Conservation (phyloP, 2,888 invertebrate species). For the Hirudinaria manillensis region DNA sequence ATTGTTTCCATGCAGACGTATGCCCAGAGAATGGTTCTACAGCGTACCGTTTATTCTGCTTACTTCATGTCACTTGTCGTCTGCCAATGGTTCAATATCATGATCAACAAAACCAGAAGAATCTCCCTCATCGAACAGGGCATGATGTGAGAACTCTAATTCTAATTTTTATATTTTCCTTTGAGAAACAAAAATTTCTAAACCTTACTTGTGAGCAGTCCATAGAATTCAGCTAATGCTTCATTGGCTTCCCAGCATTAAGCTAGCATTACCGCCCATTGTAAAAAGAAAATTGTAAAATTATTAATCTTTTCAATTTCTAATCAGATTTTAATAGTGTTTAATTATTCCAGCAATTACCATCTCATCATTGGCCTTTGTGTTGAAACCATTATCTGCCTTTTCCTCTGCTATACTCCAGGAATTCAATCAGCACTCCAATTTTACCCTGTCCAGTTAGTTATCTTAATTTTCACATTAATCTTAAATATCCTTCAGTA, state of each 20-base stretch:
- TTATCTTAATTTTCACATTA: neutral
- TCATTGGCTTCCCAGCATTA: too few species aligned
- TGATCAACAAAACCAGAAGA: slow-evolving; percentile 29
- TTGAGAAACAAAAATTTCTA: too few species aligned
- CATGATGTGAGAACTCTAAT: slow-evolving; percentile 20
- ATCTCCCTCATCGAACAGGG: slow-evolving; percentile 31
- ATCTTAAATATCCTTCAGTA: neutral
- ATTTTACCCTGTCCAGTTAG: slow-evolving; percentile 29
- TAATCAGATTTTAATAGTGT: too few species aligned
- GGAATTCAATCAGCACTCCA: slow-evolving; percentile 19
- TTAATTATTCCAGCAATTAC: slow-evolving; percentile 18
- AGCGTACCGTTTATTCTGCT: slow-evolving; percentile 27
- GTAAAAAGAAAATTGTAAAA: too few species aligned
- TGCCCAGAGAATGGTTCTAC: slow-evolving; percentile 26
- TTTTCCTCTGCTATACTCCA: slow-evolving; percentile 25
- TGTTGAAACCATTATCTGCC: slow-evolving; percentile 20
- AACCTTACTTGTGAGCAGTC: too few species aligned
- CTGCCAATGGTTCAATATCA: slow-evolving; percentile 30
- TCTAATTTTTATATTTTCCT: neutral
- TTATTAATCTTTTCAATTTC: too few species aligned
- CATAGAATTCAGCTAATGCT: too few species aligned
- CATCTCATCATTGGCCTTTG: slow-evolving; percentile 14
- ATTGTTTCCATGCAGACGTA: slow-evolving; percentile 25
- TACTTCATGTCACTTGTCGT: slow-evolving; percentile 28
- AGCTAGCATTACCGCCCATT: too few species aligned